Evolutionary conservation across 1,140 invertebrate species (phyloP).

Genomic region (Carcinoscorpius rotundicauda): DNA sequence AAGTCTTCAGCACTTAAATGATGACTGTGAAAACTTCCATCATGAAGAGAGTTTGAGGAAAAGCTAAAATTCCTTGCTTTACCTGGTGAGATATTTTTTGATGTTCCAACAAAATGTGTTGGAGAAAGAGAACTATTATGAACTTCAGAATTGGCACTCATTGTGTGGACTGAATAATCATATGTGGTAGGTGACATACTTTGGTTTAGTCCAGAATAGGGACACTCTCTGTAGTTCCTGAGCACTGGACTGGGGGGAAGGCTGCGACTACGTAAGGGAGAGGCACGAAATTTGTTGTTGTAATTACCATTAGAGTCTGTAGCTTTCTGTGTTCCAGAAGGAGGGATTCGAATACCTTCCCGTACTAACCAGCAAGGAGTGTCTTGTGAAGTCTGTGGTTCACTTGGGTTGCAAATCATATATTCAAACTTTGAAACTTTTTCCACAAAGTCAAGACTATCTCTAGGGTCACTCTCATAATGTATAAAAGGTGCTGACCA

Average conservation of each 20-base stretch:
- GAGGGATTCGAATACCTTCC: constrained; percentile 17
- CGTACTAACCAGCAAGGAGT: constrained; percentile 20
- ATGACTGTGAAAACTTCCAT: constrained; percentile 13
- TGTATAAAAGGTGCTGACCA: neutral
- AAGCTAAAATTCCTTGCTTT: too few relatives aligned
- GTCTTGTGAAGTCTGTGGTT: constrained; percentile 17
- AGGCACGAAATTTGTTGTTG: neutral
- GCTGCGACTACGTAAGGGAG: neutral
- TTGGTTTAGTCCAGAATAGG: neutral
- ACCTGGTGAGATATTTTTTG: neutral
- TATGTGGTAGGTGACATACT: neutral
- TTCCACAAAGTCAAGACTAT: constrained; percentile 29
- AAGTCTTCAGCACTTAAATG: constrained; percentile 33
- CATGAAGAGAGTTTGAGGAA: constrained; percentile 2
- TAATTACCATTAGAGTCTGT: neutral
- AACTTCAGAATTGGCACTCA: neutral
- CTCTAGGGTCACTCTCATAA: constrained; percentile 21
- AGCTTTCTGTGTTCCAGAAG: constrained; percentile 10
- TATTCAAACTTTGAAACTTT: constrained; percentile 30
- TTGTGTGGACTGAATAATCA: too few relatives aligned
- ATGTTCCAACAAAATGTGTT: neutral
- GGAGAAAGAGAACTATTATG: neutral
- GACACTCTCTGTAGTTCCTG: neutral
- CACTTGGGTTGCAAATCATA: constrained; percentile 23
- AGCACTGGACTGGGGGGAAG: neutral